A percentile compares a stretch with the other conserved stretches of the same genome.
Conservation (phyloP, 2,797 vertebrate genomes). For the Chromis chromis region DNA sequence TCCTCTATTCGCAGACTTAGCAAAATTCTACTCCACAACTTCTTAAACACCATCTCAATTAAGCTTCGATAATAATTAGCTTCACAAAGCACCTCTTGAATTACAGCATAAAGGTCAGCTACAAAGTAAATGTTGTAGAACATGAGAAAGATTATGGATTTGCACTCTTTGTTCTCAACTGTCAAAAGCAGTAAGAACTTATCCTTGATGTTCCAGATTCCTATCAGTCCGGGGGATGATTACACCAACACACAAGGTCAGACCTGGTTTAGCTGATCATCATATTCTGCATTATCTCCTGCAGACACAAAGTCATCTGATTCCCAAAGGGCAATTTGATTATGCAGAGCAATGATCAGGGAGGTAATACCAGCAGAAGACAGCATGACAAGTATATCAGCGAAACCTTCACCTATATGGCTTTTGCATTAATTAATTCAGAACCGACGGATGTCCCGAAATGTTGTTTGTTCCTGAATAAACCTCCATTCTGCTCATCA, state of each 20-base stretch:
- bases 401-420: conserved; percentile 1
- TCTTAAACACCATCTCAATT: conserved; percentile 61
- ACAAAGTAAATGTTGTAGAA: conserved; percentile 66
- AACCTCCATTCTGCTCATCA: conserved; percentile 34
- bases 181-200: conserved; percentile 43
- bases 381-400: conserved; percentile 25
- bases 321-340: conserved; percentile 72
- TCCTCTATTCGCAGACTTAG: conserved; percentile 36
- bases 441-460: conserved; percentile 10
- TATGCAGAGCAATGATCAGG: conserved; percentile 55
- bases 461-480: conserved; percentile 9
- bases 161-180: conserved; percentile 46
- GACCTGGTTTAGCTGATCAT: conserved; percentile 67
- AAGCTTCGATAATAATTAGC: conserved; percentile 68
- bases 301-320: conserved; percentile 73
- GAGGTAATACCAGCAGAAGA: conserved; percentile 33
- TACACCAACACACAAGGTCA: conserved; percentile 68
- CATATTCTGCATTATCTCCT: conserved; percentile 69
- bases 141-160: conserved; percentile 56
- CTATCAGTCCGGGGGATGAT: conserved; percentile 68
- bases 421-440: conserved; percentile 25
- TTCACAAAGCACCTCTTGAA: conserved; percentile 47
- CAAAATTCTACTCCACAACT: conserved; percentile 58
- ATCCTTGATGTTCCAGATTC: conserved; percentile 66
- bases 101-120: conserved; percentile 68